Evolutionary conservation across 2,113 vertebrate genomes (phyloP).

Genomic region (Oryctolagus cuniculus): mOryCun1.1 NC_091450.1:32458001-32458500

Average conservation of each 20-base stretch:
- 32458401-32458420: not conserved
- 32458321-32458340: not conserved
- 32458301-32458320: not conserved
- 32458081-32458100: too few relatives aligned
- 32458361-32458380: not conserved
- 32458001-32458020: too few relatives aligned
- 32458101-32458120: too few relatives aligned
- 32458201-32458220: too few relatives aligned
- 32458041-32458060: too few relatives aligned
- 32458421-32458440: not conserved
- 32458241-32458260: not conserved
- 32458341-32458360: conserved; percentile 8
- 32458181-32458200: too few relatives aligned
- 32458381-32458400: not conserved
- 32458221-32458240: not conserved
- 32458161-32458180: too few relatives aligned
- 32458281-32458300: not conserved
- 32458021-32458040: too few relatives aligned
- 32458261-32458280: not conserved
- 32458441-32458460: not conserved
- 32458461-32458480: not conserved
- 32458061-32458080: too few relatives aligned
- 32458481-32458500: too few relatives aligned
- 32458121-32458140: too few relatives aligned
- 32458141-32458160: too few relatives aligned